Conservation (phyloP, 1,140 invertebrate genomes). For the Pogonomyrmex californicus region DNA sequence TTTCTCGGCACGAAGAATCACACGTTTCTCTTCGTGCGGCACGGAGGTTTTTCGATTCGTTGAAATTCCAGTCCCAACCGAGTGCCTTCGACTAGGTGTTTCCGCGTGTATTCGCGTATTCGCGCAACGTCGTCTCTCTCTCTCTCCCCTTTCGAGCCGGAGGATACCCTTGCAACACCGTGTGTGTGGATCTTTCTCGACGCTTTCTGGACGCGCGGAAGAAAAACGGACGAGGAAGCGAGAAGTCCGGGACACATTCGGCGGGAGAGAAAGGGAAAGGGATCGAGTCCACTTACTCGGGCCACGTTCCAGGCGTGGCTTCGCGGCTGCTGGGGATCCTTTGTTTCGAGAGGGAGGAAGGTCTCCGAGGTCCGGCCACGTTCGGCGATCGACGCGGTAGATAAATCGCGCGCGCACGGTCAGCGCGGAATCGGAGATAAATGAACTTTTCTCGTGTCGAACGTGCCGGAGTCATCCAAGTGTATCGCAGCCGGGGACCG, state of each 20-base stretch:
- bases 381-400: constrained; percentile 45
- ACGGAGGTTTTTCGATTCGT: constrained; percentile 72
- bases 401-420: constrained; percentile 52
- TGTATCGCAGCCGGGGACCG: not conserved
- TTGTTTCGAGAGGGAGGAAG: constrained; percentile 54
- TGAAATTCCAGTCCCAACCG: constrained; percentile 70
- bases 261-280: not conserved
- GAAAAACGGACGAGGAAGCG: constrained; percentile 16
- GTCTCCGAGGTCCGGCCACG: constrained; percentile 48
- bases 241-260: constrained; percentile 6
- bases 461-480: constrained; percentile 18
- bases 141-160: not conserved
- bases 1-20: constrained; percentile 71
- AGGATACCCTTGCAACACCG: not conserved
- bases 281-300: constrained; percentile 11
- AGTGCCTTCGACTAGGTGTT: not conserved
- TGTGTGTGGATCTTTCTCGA: not conserved
- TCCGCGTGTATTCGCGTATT: constrained; percentile 32
- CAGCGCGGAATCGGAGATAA: constrained; percentile 56
- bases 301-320: constrained; percentile 72
- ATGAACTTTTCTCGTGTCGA: constrained; percentile 60
- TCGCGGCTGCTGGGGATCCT: constrained; percentile 53
- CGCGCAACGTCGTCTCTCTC: not conserved
- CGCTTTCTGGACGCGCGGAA: constrained; percentile 5
- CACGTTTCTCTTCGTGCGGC: constrained; percentile 69